Conservation (phyloP, 2,888 invertebrate genomes). For the Actias luna region DNA sequence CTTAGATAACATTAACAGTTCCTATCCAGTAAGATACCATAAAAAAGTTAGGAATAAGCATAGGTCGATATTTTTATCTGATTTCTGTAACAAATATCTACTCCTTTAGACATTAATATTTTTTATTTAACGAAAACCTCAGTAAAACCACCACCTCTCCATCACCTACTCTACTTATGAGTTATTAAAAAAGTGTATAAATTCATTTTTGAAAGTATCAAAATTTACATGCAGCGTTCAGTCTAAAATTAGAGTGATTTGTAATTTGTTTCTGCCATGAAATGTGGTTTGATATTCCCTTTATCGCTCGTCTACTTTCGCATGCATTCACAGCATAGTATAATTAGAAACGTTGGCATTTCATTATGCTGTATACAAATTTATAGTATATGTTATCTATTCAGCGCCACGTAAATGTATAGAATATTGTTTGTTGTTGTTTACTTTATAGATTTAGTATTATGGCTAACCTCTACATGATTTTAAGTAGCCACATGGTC, state of each 20-base stretch:
- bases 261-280: conserved; percentile 49
- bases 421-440: too few species aligned
- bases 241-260: conserved; percentile 61
- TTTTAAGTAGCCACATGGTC: too few species aligned
- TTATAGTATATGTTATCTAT: too few species aligned
- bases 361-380: not conserved
- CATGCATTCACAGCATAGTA: not conserved
- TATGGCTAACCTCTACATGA: too few species aligned
- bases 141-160: too few species aligned
- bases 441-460: too few species aligned
- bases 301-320: conserved; percentile 4
- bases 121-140: not conserved
- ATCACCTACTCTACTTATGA: not conserved
- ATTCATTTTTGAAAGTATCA: not conserved
- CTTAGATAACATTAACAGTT: too few species aligned
- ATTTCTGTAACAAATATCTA: not conserved
- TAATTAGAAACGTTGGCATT: not conserved
- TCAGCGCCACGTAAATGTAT: too few species aligned
- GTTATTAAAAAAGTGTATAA: not conserved
- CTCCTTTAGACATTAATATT: not conserved
- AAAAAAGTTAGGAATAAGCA: not conserved
- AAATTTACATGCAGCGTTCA: not conserved
- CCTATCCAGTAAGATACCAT: too few species aligned
- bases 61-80: not conserved
- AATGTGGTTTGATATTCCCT: conserved; percentile 7